Conservation (phyloP, 2,797 vertebrate species). For the Tympanoctomys barrerae region DNA sequence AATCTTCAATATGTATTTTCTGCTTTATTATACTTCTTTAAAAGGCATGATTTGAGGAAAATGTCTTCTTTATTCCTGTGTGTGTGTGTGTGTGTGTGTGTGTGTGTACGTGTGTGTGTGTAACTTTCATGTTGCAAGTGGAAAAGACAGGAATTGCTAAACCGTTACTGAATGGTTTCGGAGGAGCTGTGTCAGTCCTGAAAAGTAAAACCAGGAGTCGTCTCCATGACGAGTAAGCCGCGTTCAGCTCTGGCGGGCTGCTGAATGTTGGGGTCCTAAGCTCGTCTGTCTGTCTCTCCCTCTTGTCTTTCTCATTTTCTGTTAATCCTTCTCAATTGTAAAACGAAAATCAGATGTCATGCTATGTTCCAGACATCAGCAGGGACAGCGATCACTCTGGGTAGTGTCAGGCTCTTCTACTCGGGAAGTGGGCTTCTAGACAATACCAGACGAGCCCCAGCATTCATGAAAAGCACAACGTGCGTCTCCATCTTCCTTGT, state of each 20-base stretch:
- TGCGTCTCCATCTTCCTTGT: fast-evolving
- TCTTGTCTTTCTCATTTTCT: not conserved
- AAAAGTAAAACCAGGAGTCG: fast-evolving
- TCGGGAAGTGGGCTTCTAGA: fast-evolving
- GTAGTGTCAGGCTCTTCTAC: too few relatives aligned
- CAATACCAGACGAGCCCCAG: fast-evolving
- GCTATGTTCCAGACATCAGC: not conserved
- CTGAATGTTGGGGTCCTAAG: not conserved
- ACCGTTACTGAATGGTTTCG: fast-evolving
- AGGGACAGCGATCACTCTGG: not conserved
- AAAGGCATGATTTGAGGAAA: not conserved
- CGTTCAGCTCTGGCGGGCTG: not conserved
- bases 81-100: too few relatives aligned
- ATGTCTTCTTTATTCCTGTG: not conserved
- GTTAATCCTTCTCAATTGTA: not conserved
- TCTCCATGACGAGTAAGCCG: too few relatives aligned
- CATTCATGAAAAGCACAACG: not conserved
- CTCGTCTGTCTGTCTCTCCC: too few relatives aligned
- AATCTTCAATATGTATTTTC: fast-evolving
- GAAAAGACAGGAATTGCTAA: not conserved
- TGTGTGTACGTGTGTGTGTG: too few relatives aligned
- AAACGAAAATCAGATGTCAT: not conserved
- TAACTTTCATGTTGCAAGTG: not conserved
- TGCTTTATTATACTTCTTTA: not conserved
- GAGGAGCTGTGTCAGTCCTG: fast-evolving